A percentile compares a stretch with the other conserved stretches of the same genome.
These are phyloP conservation scores for Phoeniculus purpureus DNA, from an alignment of 2,797 vertebrate genomes.

Conservation along the genomic window DNA sequence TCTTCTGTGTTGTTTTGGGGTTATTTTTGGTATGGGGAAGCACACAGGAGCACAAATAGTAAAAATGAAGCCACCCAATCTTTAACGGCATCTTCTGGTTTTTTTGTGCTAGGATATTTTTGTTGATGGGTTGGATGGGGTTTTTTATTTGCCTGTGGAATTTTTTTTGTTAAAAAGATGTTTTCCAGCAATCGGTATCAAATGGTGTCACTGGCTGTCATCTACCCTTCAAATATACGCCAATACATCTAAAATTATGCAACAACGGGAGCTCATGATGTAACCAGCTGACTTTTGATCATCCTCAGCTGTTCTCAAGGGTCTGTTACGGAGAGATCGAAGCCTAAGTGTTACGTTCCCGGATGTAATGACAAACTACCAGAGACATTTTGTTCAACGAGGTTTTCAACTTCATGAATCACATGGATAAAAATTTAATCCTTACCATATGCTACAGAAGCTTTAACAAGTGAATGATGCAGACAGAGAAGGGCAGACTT, in stretches of 20 bases:
- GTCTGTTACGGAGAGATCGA: not conserved
- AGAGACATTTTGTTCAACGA: constrained; percentile 18
- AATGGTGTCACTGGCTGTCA: not conserved
- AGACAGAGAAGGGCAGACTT: constrained; percentile 27
- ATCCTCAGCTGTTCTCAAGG: not conserved
- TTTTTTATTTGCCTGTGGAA: not conserved
- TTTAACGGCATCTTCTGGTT: accelerated
- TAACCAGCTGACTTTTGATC: not conserved
- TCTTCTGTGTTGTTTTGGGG: too few relatives aligned
- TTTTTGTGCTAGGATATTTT: not conserved
- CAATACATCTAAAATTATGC: not conserved
- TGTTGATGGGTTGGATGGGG: not conserved
- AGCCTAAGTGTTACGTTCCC: not conserved
- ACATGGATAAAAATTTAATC: constrained; percentile 22
- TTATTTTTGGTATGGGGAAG: not conserved
- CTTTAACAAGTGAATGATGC: constrained; percentile 9
- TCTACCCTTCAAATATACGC: not conserved
- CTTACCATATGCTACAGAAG: constrained; percentile 32
- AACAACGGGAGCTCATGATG: not conserved
- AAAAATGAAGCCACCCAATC: not conserved
- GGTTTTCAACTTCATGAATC: constrained; percentile 27
- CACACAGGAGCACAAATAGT: not conserved
- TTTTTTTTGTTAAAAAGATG: not conserved
- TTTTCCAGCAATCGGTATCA: not conserved
- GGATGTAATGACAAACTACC: constrained; percentile 9